These are phyloP conservation scores for Pemphredon lugubris DNA, from an alignment of 2,888 invertebrate species.

Conservation along the genomic window DNA sequence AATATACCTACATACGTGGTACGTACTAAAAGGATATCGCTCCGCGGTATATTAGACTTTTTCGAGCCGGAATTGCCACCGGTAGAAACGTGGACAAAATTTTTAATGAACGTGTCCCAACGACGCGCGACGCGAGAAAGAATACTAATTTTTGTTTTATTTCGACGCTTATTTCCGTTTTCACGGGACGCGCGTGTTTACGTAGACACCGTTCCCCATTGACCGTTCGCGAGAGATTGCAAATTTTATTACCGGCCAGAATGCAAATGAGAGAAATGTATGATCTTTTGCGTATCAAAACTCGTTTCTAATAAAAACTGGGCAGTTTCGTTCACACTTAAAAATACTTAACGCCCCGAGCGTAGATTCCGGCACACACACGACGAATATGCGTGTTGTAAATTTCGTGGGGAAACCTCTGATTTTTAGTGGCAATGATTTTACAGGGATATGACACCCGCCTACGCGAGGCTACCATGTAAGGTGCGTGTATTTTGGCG, in stretches of 20 bases:
- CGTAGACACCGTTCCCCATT: too few species aligned
- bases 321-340: conserved; percentile 12
- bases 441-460: conserved; percentile 69
- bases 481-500: conserved; percentile 70
- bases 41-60: too few species aligned
- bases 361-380: conserved; percentile 30
- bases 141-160: too few species aligned
- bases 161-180: too few species aligned
- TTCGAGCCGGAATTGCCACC: too few species aligned
- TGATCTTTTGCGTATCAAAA: conserved; percentile 21
- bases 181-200: too few species aligned
- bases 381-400: conserved; percentile 55
- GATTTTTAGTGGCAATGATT: conserved; percentile 73
- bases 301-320: conserved; percentile 21
- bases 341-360: conserved; percentile 49
- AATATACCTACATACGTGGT: too few species aligned
- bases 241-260: conserved; percentile 31
- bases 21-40: too few species aligned
- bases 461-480: conserved; percentile 67
- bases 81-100: too few species aligned
- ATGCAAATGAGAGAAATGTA: conserved; percentile 42
- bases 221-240: too few species aligned
- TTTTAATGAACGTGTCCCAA: too few species aligned
- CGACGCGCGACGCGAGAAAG: too few species aligned
- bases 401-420: conserved; percentile 64